Percentiles rank a stretch among this genome's conserved stretches.
Conservation (phyloP, 2,113 vertebrate genomes). For the Macrotus californicus region DNA sequence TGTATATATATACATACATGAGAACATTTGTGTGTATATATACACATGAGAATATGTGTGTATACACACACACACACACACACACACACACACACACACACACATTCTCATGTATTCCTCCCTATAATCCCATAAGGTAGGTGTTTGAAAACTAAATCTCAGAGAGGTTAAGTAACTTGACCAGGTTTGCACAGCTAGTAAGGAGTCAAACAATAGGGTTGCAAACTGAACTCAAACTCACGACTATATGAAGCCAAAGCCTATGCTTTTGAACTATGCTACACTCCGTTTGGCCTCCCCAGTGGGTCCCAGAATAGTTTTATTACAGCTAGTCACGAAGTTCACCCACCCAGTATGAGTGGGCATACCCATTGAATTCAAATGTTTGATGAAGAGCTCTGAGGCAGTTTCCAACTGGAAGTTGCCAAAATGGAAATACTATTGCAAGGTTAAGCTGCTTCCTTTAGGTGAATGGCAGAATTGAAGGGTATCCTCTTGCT, state of each 20-base stretch:
- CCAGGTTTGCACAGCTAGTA: not conserved
- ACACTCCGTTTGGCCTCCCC: not conserved
- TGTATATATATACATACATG: too few relatives aligned
- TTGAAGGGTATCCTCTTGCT: not conserved
- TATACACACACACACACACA: too few relatives aligned
- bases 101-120: not conserved
- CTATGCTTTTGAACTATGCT: not conserved
- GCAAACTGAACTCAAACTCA: not conserved
- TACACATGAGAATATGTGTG: too few relatives aligned
- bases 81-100: too few relatives aligned
- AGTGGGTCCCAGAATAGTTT: not conserved
- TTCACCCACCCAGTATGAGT: not conserved
- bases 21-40: too few relatives aligned
- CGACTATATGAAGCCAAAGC: not conserved
- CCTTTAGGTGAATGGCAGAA: not conserved
- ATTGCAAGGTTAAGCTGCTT: not conserved
- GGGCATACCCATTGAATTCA: not conserved
- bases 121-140: not conserved
- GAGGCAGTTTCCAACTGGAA: not conserved
- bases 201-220: not conserved
- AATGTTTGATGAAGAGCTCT: not conserved
- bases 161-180: not conserved
- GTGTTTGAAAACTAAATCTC: not conserved
- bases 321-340: not conserved
- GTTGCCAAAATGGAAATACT: not conserved